Evolutionary conservation across 2,888 invertebrate genomes (phyloP).

Genomic region (Philopedon plagiatum): DNA sequence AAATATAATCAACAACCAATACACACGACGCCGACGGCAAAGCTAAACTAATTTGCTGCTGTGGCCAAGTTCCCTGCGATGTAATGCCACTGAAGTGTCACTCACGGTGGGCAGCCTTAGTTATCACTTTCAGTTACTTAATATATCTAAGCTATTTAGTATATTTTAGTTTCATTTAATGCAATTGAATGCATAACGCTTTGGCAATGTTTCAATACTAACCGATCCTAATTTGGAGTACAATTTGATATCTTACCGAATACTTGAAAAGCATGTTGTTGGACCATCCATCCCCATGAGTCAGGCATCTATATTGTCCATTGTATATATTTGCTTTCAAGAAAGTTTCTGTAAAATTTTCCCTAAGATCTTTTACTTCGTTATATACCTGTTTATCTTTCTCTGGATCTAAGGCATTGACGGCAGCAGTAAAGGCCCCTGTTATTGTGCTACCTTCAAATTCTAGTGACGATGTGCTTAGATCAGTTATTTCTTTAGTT

Average conservation of each 20-base stretch:
- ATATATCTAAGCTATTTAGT: too few relatives aligned
- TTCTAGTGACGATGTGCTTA: background rate
- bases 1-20: too few relatives aligned
- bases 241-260: constrained; percentile 42
- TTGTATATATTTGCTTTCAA: background rate
- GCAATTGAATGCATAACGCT: too few relatives aligned
- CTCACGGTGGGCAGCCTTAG: too few relatives aligned
- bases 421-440: background rate
- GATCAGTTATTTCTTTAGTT: background rate
- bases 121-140: too few relatives aligned
- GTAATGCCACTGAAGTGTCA: too few relatives aligned
- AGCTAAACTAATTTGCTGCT: too few relatives aligned
- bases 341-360: background rate
- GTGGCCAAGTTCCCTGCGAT: too few relatives aligned
- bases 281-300: background rate
- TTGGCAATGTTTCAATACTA: too few relatives aligned
- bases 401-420: constrained; percentile 3
- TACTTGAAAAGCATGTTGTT: constrained; percentile 36
- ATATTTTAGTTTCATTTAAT: too few relatives aligned
- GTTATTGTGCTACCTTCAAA: background rate
- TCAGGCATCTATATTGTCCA: constrained; percentile 5
- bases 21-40: too few relatives aligned
- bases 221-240: too few relatives aligned
- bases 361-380: constrained; percentile 1
- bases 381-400: constrained; percentile 2